Conservation (phyloP, 2,888 invertebrate genomes). For the Dasysyrphus tricinctus region DNA sequence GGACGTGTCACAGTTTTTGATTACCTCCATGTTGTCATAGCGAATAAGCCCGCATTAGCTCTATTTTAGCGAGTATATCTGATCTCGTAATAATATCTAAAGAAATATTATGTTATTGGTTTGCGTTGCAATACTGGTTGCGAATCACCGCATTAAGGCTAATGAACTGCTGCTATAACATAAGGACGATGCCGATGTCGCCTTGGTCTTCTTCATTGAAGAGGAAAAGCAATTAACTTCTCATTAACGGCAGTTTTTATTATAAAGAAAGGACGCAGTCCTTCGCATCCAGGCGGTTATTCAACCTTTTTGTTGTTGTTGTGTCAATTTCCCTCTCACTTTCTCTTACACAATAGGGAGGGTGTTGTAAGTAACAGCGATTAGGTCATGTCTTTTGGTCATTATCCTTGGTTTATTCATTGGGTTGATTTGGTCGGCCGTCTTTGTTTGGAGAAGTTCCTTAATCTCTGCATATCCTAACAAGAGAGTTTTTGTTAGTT, state of each 20-base stretch:
- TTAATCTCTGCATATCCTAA: background rate
- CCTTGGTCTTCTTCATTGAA: conserved; percentile 5
- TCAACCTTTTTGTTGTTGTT: conserved; percentile 3
- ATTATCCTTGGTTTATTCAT: background rate
- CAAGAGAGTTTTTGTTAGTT: background rate
- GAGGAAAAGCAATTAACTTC: conserved; percentile 33
- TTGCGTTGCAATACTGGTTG: conserved; percentile 2
- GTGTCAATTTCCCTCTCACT: background rate
- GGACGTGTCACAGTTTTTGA: conserved; percentile 40
- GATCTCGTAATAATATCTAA: background rate
- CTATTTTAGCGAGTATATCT: background rate
- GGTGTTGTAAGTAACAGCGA: background rate
- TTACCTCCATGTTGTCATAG: conserved; percentile 22
- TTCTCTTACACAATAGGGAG: background rate
- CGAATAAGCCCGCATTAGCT: background rate
- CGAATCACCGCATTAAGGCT: conserved; percentile 4
- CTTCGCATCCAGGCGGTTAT: background rate
- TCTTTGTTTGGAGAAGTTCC: background rate
- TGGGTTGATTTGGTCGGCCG: background rate
- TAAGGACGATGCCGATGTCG: background rate
- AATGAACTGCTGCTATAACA: conserved; percentile 7
- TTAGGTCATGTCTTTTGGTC: conserved; percentile 18
- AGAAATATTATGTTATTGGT: conserved; percentile 19
- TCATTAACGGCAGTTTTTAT: conserved; percentile 17
- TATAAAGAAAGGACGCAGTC: background rate